phyloP scores from a whole-genome alignment of 2,113 vertebrate genomes.

The Anarrhichthys ocellatus region DNA sequence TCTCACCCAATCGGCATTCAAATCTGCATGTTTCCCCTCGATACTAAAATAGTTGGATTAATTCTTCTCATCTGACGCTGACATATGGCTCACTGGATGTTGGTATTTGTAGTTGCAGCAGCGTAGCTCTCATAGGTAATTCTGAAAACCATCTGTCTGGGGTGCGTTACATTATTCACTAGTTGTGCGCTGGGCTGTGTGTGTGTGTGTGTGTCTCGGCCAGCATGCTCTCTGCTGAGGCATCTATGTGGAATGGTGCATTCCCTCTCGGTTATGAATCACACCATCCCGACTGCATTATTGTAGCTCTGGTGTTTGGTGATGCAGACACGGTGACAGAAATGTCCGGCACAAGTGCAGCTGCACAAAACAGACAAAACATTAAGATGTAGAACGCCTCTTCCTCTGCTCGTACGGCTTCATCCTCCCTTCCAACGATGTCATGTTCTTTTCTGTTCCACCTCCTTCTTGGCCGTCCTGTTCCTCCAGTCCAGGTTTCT shows the following conservation, averaged over 20 bases:
- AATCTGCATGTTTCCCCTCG: slow-evolving; percentile 44
- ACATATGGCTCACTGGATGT: slow-evolving; percentile 35
- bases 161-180: slow-evolving; percentile 72
- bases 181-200: slow-evolving; percentile 16
- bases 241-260: slow-evolving; percentile 41
- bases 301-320: not conserved
- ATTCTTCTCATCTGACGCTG: slow-evolving; percentile 43
- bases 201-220: slow-evolving; percentile 25
- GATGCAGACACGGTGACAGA: slow-evolving; percentile 1
- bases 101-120: slow-evolving; percentile 52
- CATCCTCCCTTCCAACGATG: not conserved
- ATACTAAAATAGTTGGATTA: slow-evolving; percentile 42
- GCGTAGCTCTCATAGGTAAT: slow-evolving; percentile 53
- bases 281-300: not conserved
- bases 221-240: slow-evolving; percentile 43
- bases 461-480: slow-evolving; percentile 2
- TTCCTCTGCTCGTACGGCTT: not conserved
- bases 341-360: slow-evolving; percentile 7
- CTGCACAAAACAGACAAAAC: slow-evolving; percentile 20
- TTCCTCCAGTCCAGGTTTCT: slow-evolving; percentile 20
- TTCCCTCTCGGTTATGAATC: slow-evolving; percentile 39
- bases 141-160: slow-evolving; percentile 67
- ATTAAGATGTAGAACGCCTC: slow-evolving; percentile 10
- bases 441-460: slow-evolving; percentile 21
- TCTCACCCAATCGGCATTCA: slow-evolving; percentile 42